Evolutionary conservation across 2,888 invertebrate genomes (phyloP).

Genomic region (Lypha dubia): DNA sequence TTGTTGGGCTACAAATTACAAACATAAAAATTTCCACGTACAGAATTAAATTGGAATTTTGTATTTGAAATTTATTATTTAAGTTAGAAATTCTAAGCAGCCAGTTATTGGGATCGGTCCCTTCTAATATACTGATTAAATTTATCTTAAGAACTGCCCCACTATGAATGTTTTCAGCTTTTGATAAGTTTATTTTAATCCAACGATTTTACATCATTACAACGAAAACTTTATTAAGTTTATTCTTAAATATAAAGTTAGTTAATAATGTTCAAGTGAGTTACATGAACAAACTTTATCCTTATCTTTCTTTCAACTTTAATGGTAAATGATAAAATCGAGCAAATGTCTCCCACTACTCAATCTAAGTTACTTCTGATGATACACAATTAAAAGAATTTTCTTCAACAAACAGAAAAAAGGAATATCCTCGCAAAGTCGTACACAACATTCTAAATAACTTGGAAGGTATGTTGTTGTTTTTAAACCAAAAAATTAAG

Average conservation of each 20-base stretch:
- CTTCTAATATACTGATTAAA: too few species aligned
- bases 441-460: conserved; percentile 27
- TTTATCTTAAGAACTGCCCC: too few species aligned
- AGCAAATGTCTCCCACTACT: neutral
- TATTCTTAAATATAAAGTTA: neutral
- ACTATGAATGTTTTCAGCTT: too few species aligned
- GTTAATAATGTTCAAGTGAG: neutral
- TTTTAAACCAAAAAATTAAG: neutral
- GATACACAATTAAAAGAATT: neutral
- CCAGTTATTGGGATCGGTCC: too few species aligned
- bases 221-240: neutral
- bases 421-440: neutral
- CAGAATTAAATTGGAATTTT: too few species aligned
- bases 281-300: neutral
- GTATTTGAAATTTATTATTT: too few species aligned
- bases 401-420: neutral
- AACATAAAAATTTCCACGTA: too few species aligned
- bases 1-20: too few species aligned
- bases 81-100: too few species aligned
- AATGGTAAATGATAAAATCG: neutral
- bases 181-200: neutral
- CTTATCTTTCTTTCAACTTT: neutral
- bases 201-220: neutral
- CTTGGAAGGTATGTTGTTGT: conserved; percentile 21
- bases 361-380: neutral